Evolutionary conservation across 1,140 invertebrate species (phyloP).

Genomic region (Leptinotarsa lineolata): DNA sequence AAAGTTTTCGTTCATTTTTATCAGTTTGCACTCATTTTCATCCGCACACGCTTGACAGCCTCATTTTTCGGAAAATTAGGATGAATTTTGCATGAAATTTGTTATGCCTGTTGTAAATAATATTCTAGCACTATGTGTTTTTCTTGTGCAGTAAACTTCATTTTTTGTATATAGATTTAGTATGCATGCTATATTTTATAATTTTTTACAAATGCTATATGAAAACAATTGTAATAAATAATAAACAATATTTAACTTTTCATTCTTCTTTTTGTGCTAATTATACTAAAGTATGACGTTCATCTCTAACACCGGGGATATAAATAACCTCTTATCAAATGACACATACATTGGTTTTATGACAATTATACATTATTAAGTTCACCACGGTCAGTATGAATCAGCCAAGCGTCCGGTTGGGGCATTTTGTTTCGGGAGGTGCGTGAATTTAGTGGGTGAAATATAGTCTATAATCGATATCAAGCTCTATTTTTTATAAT

Average conservation of each 20-base stretch:
- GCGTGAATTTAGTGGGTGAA: neutral
- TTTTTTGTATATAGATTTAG: slow-evolving; percentile 25
- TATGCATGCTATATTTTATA: slow-evolving; percentile 29
- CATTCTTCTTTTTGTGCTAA: slow-evolving; percentile 29
- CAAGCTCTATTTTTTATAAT: too few species aligned
- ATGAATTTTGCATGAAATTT: slow-evolving; percentile 29
- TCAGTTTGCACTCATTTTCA: neutral
- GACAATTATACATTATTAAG: slow-evolving; percentile 11
- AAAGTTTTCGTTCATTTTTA: neutral
- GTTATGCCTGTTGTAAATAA: slow-evolving; percentile 22
- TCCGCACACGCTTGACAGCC: neutral
- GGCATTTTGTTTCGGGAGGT: neutral
- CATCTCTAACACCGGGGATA: slow-evolving; percentile 14
- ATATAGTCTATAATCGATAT: too few species aligned
- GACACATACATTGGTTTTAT: slow-evolving; percentile 26
- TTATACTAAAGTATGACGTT: slow-evolving; percentile 20
- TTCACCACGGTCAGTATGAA: neutral
- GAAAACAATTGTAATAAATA: neutral
- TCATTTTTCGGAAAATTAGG: too few species aligned
- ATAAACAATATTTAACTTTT: slow-evolving; percentile 17
- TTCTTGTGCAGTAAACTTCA: slow-evolving; percentile 26
- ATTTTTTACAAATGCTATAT: neutral
- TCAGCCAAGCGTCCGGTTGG: neutral
- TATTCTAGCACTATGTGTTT: slow-evolving; percentile 26
- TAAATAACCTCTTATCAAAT: slow-evolving; percentile 29